Evolutionary conservation across 2,797 vertebrate genomes (phyloP), one percentile per base, ranked within the genome.

Genomic region (Lithobates sylvaticus): DNA sequence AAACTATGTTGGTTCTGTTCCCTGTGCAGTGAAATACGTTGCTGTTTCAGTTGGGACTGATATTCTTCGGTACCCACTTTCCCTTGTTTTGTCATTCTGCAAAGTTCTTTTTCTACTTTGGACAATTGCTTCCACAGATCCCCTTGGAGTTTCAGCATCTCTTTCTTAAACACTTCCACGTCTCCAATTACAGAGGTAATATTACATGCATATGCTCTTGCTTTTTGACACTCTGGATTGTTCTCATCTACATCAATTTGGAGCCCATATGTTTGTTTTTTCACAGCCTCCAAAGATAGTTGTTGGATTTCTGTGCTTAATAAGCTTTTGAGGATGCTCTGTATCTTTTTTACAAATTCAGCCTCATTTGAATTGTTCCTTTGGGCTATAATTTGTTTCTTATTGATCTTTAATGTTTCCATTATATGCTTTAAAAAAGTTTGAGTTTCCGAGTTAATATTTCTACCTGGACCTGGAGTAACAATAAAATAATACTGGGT

Each of bases 71-170:
- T 13, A 0, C 88, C 83, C 42, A 89, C 8, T 15, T 90, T 88
- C 0, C 93, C 91, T 0, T 85, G 80, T 71, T 89, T 83, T 77
- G 78, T 89, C 50, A 94, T 90, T 89, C 92, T 93, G 85, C 90
- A 91, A n/a, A 95, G 90, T 54, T 93, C 90, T 86, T 95, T 96
- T 65, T 96, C 95, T 15, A 94, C 79, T 64, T 93, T 88, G 9
- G 93, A 91, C 65, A 94, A 82, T 78, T 91, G 93, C 34, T 90
- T 90, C 93, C 95, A 95, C 0, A 90, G 80, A 12, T 78, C 84
- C 0, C 95, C 96, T 85, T 97, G 96, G 77, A 97, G 90, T 42
- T 94, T 90, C 73, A 97, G 88, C 75, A 94, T 93, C 3, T 92
- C 93, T 39, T 91, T 85, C 36, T 86, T 93, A 83, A 93, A 95